phyloP scores from a whole-genome alignment of 2,888 invertebrate genomes.

The Fragum whitleyi region DNA sequence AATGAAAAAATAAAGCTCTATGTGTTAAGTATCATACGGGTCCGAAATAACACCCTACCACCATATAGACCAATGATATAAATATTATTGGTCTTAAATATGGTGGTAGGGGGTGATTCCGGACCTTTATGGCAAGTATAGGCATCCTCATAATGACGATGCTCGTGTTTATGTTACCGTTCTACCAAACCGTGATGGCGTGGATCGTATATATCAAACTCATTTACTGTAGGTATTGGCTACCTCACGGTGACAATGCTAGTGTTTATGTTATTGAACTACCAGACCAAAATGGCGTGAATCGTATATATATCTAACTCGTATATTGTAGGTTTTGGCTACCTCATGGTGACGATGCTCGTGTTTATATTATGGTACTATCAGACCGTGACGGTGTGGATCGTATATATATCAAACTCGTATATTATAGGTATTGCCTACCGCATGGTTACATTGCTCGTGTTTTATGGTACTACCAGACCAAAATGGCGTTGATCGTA shows the following conservation, averaged over 20 bases:
- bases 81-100: no score
- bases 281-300: constrained; percentile 7
- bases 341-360: constrained; percentile 11
- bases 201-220: constrained; percentile 7
- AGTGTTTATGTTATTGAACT: neutral
- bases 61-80: no score
- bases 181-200: constrained; percentile 10
- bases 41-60: no score
- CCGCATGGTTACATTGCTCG: no score
- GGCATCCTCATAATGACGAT: no score
- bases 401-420: no score
- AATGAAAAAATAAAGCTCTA: no score
- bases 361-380: constrained; percentile 8
- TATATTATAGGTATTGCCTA: constrained; percentile 8
- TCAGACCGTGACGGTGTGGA: constrained; percentile 16
- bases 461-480: constrained; percentile 4
- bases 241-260: no score
- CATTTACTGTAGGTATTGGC: constrained; percentile 13
- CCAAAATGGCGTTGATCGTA: constrained; percentile 1
- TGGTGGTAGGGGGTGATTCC: no score
- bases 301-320: no score
- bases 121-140: no score
- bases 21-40: no score
- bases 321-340: constrained; percentile 10
- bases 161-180: neutral